Percentiles rank a stretch among this genome's conserved stretches.
Conservation (phyloP, 1,140 invertebrate species). For the Drosophila nigromelanica region DNA sequence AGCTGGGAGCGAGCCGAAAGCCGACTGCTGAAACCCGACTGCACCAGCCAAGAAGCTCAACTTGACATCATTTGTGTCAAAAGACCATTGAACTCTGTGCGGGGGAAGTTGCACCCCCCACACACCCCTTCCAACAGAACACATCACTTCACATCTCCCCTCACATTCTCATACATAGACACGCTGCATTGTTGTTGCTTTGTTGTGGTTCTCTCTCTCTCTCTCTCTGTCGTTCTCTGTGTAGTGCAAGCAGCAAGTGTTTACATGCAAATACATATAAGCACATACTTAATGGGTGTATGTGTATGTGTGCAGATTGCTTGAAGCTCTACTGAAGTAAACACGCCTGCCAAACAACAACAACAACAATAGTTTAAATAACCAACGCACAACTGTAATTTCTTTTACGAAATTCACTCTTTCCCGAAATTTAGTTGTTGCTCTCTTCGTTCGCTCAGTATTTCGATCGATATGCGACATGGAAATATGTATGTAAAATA, state of each 20-base stretch:
- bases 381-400: background rate
- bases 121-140: background rate
- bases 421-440: background rate
- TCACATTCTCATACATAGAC: conserved; percentile 10
- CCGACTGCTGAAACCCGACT: conserved; percentile 19
- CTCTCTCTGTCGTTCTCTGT: background rate
- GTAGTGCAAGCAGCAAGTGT: conserved; percentile 40
- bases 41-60: conserved; percentile 65
- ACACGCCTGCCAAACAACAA: background rate
- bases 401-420: background rate
- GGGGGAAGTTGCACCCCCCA: conserved; percentile 37
- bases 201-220: conserved; percentile 2
- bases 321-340: conserved; percentile 1
- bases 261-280: conserved; percentile 31
- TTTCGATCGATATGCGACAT: too few species aligned
- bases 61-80: conserved; percentile 84
- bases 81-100: conserved; percentile 83
- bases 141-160: background rate
- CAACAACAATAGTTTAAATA: background rate
- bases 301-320: background rate
- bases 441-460: background rate
- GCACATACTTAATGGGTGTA: conserved; percentile 7
- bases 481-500: too few species aligned
- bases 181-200: conserved; percentile 51
- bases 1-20: conserved; percentile 23